A percentile compares a stretch with the other conserved stretches of the same genome.
Conservation (phyloP, 2,797 vertebrate species). For the Enteromius thamalakanensis region DNA sequence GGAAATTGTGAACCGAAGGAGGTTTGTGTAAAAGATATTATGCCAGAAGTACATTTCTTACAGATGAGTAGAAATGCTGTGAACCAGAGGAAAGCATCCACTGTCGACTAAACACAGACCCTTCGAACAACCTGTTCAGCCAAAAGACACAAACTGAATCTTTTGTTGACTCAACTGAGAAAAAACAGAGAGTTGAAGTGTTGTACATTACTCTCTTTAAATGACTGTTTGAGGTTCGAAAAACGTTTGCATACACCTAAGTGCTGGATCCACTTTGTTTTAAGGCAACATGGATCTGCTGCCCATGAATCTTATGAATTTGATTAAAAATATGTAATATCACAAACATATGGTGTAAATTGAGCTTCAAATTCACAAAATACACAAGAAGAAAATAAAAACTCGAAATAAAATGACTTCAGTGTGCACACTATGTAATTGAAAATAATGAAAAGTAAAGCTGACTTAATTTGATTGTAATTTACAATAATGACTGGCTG, state of each 20-base stretch:
- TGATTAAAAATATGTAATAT: neutral
- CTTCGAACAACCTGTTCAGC: neutral
- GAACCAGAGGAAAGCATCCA: neutral
- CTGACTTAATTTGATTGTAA: neutral
- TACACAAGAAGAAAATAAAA: neutral
- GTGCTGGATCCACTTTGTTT: neutral
- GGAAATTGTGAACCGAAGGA: neutral
- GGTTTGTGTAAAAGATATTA: neutral
- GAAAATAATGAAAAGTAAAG: neutral
- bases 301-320: neutral
- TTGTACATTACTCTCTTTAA: slow-evolving; percentile 1
- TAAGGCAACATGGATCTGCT: neutral
- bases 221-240: neutral
- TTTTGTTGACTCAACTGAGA: neutral
- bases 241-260: neutral
- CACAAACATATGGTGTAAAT: neutral
- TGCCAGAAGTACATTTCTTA: slow-evolving; percentile 1
- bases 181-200: neutral
- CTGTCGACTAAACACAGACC: neutral
- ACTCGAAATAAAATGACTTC: neutral
- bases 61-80: neutral
- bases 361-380: neutral
- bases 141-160: neutral
- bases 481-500: neutral
- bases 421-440: neutral